phyloP scores from a whole-genome alignment of 2,888 invertebrate species.

The Diaprepes abbreviatus region DNA sequence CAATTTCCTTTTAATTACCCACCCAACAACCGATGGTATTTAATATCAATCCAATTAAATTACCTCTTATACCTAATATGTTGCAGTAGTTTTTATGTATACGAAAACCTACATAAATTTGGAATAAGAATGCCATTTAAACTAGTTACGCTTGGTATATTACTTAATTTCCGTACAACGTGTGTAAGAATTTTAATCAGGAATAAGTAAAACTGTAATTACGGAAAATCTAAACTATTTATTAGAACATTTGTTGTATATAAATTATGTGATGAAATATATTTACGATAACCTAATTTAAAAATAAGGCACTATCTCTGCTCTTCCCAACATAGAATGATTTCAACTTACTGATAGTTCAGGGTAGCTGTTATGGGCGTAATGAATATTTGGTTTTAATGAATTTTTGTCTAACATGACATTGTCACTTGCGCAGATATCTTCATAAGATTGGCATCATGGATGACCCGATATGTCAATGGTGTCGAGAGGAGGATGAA shows the following conservation, averaged over 20 bases:
- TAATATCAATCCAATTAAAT: constrained; percentile 10
- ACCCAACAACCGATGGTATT: not conserved
- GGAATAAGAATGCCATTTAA: constrained; percentile 8
- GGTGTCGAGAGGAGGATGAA: too few relatives aligned
- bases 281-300: too few relatives aligned
- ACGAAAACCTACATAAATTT: constrained; percentile 15
- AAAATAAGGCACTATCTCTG: too few relatives aligned
- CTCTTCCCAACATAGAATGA: too few relatives aligned
- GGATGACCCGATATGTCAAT: too few relatives aligned
- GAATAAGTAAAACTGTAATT: not conserved
- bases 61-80: constrained; percentile 12
- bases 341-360: too few relatives aligned
- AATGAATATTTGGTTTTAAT: too few relatives aligned
- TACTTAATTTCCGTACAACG: constrained; percentile 12
- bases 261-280: not conserved
- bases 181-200: constrained; percentile 11
- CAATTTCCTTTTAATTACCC: constrained; percentile 13
- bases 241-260: not conserved
- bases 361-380: too few relatives aligned
- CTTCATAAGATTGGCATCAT: too few relatives aligned
- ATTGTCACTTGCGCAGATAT: too few relatives aligned
- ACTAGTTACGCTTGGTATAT: constrained; percentile 4
- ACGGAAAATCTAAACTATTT: constrained; percentile 15
- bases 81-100: not conserved
- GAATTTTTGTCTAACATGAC: too few relatives aligned